Evolutionary conservation across 1,140 invertebrate species (phyloP).

Genomic region (Psix sp.): DNA sequence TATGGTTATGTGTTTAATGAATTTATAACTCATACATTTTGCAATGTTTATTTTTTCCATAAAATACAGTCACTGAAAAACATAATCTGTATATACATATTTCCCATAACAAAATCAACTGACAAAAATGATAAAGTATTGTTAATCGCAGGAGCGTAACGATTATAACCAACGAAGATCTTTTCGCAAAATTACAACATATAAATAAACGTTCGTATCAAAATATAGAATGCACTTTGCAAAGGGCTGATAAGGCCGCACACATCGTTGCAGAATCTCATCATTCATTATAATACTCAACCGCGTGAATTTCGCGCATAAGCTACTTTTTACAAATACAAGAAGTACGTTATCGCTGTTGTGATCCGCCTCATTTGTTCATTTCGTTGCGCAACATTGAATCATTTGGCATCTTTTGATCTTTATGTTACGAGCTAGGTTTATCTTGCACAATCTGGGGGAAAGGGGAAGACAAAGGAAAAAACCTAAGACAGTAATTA

Average conservation of each 20-base stretch:
- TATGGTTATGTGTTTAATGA: too few relatives aligned
- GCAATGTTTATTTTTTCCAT: constrained; percentile 41
- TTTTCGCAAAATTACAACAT: constrained; percentile 1
- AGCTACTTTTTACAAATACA: constrained; percentile 56
- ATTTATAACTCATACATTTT: neutral
- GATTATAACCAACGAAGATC: neutral
- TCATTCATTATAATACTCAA: constrained; percentile 47
- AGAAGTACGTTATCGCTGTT: too few relatives aligned
- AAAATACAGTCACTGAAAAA: constrained; percentile 56
- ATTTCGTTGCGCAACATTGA: constrained; percentile 41
- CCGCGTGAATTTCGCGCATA: constrained; percentile 38
- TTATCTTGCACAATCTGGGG: constrained; percentile 14
- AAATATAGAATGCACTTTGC: neutral
- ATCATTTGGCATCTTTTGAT: constrained; percentile 67
- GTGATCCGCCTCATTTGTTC: constrained; percentile 42
- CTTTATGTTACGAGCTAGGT: constrained; percentile 67
- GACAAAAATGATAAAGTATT: constrained; percentile 40
- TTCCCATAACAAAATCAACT: constrained; percentile 53
- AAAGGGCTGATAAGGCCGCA: too few relatives aligned
- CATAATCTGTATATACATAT: constrained; percentile 55
- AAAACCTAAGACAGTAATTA: too few relatives aligned
- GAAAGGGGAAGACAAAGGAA: neutral
- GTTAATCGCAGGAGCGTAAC: constrained; percentile 39
- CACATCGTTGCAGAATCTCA: too few relatives aligned
- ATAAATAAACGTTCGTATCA: constrained; percentile 1